These are phyloP conservation scores for Helogale parvula DNA, from an alignment of 2,113 vertebrate genomes.

Conservation along the genomic window DNA sequence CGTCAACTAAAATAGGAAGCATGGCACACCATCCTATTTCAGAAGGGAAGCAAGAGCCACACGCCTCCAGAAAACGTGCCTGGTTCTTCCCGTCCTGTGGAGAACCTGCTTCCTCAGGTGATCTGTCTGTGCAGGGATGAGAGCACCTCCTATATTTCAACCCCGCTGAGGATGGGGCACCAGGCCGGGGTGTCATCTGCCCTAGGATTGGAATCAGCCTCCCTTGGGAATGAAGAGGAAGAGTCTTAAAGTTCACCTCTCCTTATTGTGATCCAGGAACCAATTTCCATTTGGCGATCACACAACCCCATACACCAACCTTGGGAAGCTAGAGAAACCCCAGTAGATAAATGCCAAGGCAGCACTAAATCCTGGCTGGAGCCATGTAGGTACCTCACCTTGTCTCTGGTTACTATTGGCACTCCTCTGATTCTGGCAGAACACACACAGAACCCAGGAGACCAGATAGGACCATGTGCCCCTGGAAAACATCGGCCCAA, in stretches of 20 bases:
- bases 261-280: background rate
- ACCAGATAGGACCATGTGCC: background rate
- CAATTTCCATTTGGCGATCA: background rate
- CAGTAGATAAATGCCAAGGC: background rate
- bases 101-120: background rate
- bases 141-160: background rate
- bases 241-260: too few relatives aligned
- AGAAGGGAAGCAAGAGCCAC: background rate
- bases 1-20: background rate
- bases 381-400: background rate
- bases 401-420: background rate
- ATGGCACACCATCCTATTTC: background rate
- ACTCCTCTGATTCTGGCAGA: background rate
- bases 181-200: background rate
- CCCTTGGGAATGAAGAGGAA: background rate
- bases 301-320: background rate
- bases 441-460: background rate
- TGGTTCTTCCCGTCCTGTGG: background rate
- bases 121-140: background rate
- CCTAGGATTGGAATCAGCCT: background rate
- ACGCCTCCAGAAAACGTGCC: background rate
- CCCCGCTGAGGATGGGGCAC: background rate
- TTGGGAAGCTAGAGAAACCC: background rate
- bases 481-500: background rate
- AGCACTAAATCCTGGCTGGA: background rate